phyloP scores from a whole-genome alignment of 64 coral and sea anemone genomes.

The Cladopsammia gracilis region DNA sequence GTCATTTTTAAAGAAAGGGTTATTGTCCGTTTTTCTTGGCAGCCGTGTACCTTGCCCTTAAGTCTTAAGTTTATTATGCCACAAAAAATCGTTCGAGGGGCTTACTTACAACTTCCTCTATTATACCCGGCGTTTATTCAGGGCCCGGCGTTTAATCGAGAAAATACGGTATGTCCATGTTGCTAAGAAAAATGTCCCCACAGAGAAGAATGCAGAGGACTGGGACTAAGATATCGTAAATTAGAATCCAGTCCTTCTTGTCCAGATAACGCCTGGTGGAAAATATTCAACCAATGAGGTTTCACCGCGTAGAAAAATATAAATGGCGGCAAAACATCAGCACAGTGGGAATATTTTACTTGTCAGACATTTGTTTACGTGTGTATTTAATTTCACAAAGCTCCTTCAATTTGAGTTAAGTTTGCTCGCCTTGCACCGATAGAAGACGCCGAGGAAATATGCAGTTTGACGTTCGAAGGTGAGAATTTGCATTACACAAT shows the following conservation, averaged over 20 bases:
- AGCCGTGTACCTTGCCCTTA: too few relatives aligned
- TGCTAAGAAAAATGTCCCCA: background rate
- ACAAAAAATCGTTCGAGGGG: too few relatives aligned
- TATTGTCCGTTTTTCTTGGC: too few relatives aligned
- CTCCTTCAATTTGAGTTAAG: background rate
- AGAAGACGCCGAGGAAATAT: conserved; percentile 18
- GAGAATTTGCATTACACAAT: background rate
- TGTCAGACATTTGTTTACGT: background rate
- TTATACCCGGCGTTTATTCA: too few relatives aligned
- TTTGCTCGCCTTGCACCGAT: background rate
- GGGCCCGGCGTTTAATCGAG: too few relatives aligned
- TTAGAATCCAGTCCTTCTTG: background rate
- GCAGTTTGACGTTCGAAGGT: conserved; percentile 88
- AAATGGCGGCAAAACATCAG: conserved; percentile 39
- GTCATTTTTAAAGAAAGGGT: too few relatives aligned
- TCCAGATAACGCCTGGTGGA: background rate
- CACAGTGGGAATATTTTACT: background rate
- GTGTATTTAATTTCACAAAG: background rate
- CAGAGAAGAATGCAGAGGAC: background rate
- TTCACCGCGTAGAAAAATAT: conserved; percentile 28
- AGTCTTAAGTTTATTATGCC: too few relatives aligned
- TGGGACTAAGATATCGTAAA: background rate
- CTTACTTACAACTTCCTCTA: too few relatives aligned
- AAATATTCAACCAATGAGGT: conserved; percentile 30
- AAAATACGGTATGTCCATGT: too few relatives aligned